Evolutionary conservation across 2,797 vertebrate species (phyloP).

Genomic region (Lindbergichthys nudifrons): DNA sequence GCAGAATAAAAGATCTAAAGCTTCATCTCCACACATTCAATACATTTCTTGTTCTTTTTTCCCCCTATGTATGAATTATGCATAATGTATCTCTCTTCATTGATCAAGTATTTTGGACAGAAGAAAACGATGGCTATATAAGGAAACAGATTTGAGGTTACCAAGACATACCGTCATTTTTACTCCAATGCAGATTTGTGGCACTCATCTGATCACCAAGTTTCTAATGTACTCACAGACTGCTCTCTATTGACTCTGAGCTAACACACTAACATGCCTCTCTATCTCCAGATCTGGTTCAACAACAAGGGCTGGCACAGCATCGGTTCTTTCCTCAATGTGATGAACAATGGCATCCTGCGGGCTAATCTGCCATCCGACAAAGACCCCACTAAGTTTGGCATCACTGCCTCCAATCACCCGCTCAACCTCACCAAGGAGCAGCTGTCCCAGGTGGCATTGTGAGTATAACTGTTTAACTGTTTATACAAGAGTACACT

Average conservation of each 20-base stretch:
- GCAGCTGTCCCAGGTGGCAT: slow-evolving; percentile 96
- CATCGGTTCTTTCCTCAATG: slow-evolving; percentile 93
- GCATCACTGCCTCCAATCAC: slow-evolving; percentile 94
- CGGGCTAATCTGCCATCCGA: slow-evolving; percentile 88
- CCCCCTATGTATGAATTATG: not conserved
- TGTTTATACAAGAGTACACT: not conserved
- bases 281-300: slow-evolving; percentile 93
- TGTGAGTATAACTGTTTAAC: slow-evolving; percentile 85
- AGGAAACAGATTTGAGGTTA: too few species aligned
- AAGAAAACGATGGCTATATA: too few species aligned
- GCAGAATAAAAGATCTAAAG: not conserved
- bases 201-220: not conserved
- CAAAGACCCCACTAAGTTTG: slow-evolving; percentile 88
- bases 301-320: slow-evolving; percentile 99
- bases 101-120: not conserved
- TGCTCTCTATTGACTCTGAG: slow-evolving; percentile 1
- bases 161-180: not conserved
- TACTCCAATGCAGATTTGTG: not conserved
- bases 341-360: slow-evolving; percentile 97
- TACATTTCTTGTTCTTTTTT: not conserved
- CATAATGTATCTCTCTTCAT: not conserved
- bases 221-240: not conserved
- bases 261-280: slow-evolving; percentile 1
- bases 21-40: not conserved
- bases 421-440: slow-evolving; percentile 98